Conservation (phyloP, 2,888 invertebrate genomes). For the Argyresthia goedartella region DNA sequence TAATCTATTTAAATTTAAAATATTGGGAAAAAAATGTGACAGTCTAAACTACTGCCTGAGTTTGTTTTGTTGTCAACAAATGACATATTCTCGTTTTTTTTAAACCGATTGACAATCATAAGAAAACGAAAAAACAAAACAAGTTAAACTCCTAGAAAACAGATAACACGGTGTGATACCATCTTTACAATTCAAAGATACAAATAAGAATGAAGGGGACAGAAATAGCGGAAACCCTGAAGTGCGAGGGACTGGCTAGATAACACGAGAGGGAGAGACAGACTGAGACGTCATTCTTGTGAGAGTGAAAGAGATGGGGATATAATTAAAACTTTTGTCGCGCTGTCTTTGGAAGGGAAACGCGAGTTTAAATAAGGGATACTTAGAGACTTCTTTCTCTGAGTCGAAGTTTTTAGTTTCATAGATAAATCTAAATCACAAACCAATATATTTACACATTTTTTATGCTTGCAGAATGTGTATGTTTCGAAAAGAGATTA, state of each 20-base stretch:
- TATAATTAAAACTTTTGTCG: conserved; percentile 71
- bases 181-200: conserved; percentile 6
- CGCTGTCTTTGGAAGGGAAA: conserved; percentile 60
- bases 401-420: background rate
- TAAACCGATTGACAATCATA: background rate
- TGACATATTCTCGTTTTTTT: no score
- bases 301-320: conserved; percentile 33
- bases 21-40: no score
- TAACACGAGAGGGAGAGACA: conserved; percentile 20
- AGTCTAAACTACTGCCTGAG: no score
- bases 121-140: background rate
- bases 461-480: no score
- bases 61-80: no score
- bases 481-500: no score
- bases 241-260: conserved; percentile 9
- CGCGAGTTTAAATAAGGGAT: conserved; percentile 27
- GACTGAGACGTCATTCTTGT: conserved; percentile 10
- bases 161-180: conserved; percentile 2
- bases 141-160: background rate
- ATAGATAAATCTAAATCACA: background rate
- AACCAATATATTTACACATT: background rate
- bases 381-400: conserved; percentile 17
- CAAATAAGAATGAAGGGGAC: conserved; percentile 2
- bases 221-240: conserved; percentile 1
- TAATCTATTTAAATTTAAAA: no score